A percentile compares a stretch with the other conserved stretches of the same genome.
Conservation (phyloP, 2,113 vertebrate species). For the Hippolais icterina region DNA sequence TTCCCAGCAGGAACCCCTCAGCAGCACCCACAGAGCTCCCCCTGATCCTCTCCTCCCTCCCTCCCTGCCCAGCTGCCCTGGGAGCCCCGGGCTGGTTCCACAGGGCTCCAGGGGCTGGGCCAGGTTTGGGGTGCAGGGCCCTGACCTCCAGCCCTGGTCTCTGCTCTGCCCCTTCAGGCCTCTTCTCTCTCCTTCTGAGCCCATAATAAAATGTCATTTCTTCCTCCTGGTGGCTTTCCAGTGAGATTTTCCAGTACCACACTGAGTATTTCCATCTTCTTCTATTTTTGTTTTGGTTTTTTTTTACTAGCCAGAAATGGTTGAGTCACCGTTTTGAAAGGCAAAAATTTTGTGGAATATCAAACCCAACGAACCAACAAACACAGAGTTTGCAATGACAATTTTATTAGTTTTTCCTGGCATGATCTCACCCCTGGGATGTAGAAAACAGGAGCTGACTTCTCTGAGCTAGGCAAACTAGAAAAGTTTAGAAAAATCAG, state of each 20-base stretch:
- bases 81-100: not conserved
- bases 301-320: not conserved
- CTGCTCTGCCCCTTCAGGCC: not conserved
- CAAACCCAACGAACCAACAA: not conserved
- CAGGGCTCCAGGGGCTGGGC: rapidly evolving
- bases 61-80: not conserved
- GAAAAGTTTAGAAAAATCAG: not conserved
- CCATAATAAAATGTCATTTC: rapidly evolving
- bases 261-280: not conserved
- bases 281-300: not conserved
- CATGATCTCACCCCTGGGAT: not conserved
- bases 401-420: not conserved
- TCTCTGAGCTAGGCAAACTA: not conserved
- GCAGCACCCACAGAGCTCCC: too few species aligned
- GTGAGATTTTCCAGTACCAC: not conserved
- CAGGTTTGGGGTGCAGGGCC: not conserved
- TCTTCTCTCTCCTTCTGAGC: not conserved
- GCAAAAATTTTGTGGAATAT: not conserved
- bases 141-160: not conserved
- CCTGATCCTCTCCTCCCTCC: not conserved
- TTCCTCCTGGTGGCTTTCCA: not conserved
- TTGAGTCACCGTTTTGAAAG: not conserved
- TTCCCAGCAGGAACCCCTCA: too few species aligned
- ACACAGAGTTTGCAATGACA: not conserved
- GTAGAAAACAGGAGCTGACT: not conserved